Evolutionary conservation across 2,113 vertebrate species (phyloP).

Genomic region (Sitta europaea): DNA sequence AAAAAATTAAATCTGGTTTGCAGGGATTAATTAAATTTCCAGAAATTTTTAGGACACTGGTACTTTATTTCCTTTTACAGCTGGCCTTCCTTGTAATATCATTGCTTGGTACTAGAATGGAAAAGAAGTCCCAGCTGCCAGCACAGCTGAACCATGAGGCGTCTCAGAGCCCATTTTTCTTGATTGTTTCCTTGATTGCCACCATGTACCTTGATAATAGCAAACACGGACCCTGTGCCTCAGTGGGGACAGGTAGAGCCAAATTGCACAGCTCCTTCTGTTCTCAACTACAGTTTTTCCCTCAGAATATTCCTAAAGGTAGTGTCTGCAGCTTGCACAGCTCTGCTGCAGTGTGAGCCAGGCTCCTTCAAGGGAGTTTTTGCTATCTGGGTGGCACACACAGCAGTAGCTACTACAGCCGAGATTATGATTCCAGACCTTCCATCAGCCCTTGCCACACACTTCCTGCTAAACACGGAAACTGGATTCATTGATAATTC

Average conservation of each 20-base stretch:
- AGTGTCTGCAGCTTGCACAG: background rate
- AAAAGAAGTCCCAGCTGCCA: background rate
- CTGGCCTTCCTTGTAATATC: background rate
- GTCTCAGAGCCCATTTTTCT: background rate
- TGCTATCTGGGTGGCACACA: background rate
- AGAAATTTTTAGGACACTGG: background rate
- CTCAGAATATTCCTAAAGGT: background rate
- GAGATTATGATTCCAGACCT: background rate
- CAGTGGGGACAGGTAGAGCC: background rate
- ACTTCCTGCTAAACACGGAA: background rate
- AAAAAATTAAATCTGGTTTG: background rate
- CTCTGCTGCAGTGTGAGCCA: background rate
- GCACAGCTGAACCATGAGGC: fast-evolving
- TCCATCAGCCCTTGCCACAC: background rate
- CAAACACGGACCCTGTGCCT: fast-evolving
- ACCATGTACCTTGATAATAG: background rate
- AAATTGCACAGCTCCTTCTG: background rate
- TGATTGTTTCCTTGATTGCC: background rate
- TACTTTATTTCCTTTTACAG: background rate
- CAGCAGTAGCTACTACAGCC: fast-evolving
- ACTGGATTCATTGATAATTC: background rate
- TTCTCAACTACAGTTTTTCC: background rate
- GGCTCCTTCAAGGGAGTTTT: background rate
- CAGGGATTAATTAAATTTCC: background rate
- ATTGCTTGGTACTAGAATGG: background rate